A percentile compares a stretch with the other conserved stretches of the same genome.
phyloP scores from a whole-genome alignment of 2,113 vertebrate genomes.

The Vicugna pacos region DNA sequence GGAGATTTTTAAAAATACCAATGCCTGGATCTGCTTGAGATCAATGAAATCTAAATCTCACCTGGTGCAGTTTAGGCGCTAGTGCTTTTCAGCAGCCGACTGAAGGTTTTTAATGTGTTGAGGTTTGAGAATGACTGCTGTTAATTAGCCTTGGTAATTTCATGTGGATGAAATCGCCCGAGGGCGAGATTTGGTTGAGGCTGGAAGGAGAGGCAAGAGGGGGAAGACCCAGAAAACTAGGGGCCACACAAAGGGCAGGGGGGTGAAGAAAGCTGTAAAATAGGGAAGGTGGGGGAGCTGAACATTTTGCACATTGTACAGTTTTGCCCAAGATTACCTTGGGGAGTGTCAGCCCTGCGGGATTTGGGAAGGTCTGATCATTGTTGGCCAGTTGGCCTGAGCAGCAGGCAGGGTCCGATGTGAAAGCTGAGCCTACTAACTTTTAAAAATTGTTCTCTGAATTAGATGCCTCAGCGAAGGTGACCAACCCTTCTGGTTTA shows the following conservation, averaged over 20 bases:
- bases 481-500: neutral
- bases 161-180: neutral
- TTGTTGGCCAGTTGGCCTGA: neutral
- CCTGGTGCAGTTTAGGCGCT: neutral
- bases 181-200: neutral
- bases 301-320: neutral
- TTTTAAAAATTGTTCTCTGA: constrained; percentile 7
- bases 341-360: neutral
- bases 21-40: neutral
- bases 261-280: neutral
- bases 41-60: constrained; percentile 42
- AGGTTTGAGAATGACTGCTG: constrained; percentile 11
- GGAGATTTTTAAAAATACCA: constrained; percentile 37
- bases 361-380: neutral
- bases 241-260: neutral
- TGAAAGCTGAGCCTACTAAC: constrained; percentile 28
- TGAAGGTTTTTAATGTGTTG: constrained; percentile 40
- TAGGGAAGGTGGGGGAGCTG: neutral
- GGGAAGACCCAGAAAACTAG: neutral
- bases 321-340: neutral
- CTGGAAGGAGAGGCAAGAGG: neutral
- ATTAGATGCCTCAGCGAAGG: neutral
- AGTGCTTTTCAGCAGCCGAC: constrained; percentile 26
- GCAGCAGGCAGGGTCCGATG: neutral
- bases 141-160: constrained; percentile 30